Evolutionary conservation across 2,113 vertebrate genomes (phyloP).

Genomic region (Pionites leucogaster): DNA sequence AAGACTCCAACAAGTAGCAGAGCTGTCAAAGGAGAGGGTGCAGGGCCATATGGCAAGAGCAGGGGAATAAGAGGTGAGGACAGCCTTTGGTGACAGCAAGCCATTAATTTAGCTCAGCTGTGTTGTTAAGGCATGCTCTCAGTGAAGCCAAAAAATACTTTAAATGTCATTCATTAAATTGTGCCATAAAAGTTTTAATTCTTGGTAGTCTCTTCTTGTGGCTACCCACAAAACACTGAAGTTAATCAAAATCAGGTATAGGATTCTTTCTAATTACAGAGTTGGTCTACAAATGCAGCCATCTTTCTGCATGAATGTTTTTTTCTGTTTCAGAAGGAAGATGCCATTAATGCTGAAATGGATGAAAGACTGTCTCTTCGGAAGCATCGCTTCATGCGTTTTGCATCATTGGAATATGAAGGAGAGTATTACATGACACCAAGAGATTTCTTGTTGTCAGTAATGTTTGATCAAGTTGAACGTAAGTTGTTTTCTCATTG

Average conservation of each 20-base stretch:
- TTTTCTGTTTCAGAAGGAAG: constrained; percentile 68
- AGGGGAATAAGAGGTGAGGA: background rate
- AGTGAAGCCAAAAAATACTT: background rate
- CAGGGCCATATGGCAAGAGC: background rate
- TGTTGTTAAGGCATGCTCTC: background rate
- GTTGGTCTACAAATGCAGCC: background rate
- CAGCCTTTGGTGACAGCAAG: background rate
- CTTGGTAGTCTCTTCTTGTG: background rate
- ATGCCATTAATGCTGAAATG: constrained; percentile 10
- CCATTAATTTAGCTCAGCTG: background rate
- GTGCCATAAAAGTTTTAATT: background rate
- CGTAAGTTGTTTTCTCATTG: constrained; percentile 78
- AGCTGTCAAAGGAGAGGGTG: background rate
- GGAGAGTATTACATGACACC: constrained; percentile 94
- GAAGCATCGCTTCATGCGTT: constrained; percentile 88
- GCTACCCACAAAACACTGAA: background rate
- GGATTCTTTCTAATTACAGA: background rate
- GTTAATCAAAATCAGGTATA: background rate
- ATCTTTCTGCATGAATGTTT: background rate
- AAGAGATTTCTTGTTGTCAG: constrained; percentile 93
- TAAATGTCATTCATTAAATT: background rate
- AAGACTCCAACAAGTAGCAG: background rate
- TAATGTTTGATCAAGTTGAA: constrained; percentile 89
- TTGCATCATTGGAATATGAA: constrained; percentile 87
- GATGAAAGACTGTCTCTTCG: constrained; percentile 69